These are phyloP conservation scores for Agrilus biguttatus DNA, from an alignment of 2,888 invertebrate species.

Conservation along the genomic window DNA sequence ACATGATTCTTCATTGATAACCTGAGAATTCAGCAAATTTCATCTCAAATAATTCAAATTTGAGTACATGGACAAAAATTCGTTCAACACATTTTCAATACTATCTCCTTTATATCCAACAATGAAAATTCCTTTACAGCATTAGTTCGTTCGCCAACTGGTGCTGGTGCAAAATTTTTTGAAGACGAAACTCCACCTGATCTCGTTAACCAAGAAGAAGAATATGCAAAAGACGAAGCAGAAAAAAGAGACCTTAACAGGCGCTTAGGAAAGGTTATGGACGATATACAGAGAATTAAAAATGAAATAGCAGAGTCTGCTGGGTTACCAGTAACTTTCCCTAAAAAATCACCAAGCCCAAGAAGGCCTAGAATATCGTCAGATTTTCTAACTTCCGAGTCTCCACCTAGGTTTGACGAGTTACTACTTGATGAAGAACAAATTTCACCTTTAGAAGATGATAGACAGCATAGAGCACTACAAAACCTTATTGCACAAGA, in stretches of 20 bases:
- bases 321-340: slow-evolving; percentile 12
- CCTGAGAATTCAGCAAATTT: too few species aligned
- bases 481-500: too few species aligned
- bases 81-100: too few species aligned
- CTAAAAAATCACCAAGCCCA: slow-evolving; percentile 9
- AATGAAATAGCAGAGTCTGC: slow-evolving; percentile 9
- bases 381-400: background rate
- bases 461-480: too few species aligned
- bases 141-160: slow-evolving; percentile 3
- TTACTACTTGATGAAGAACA: too few species aligned
- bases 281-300: slow-evolving; percentile 2
- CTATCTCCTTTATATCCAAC: too few species aligned
- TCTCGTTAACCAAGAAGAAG: slow-evolving; percentile 1
- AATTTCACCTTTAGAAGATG: too few species aligned
- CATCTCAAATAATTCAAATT: too few species aligned
- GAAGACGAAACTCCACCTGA: slow-evolving; percentile 6
- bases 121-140: background rate
- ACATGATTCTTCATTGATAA: too few species aligned
- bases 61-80: too few species aligned
- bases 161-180: slow-evolving; percentile 7
- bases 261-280: slow-evolving; percentile 4
- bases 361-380: background rate
- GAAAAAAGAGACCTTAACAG: slow-evolving; percentile 3
- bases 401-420: background rate
- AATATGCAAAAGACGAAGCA: background rate